Conservation (phyloP, 1,140 invertebrate genomes). For the Microplitis mediator region DNA sequence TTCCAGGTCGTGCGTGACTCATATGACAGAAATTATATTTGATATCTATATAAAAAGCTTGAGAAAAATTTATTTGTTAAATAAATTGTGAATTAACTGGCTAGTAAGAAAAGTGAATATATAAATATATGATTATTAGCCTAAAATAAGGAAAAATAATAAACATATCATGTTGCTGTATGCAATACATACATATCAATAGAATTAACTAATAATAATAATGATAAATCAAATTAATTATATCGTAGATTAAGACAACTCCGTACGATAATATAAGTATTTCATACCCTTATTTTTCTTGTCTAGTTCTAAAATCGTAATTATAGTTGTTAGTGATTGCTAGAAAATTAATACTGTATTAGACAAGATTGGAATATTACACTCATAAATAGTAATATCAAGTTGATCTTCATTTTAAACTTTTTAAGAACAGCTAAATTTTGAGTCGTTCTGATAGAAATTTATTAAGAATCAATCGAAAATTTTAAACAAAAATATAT, state of each 20-base stretch:
- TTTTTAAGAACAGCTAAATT: neutral
- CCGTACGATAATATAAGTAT: neutral
- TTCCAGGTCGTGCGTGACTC: no score
- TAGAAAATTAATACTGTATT: no score
- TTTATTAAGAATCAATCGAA: no score
- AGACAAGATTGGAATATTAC: no score
- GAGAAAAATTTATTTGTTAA: neutral
- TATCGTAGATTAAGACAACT: neutral
- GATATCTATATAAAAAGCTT: neutral
- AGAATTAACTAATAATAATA: conserved; percentile 10
- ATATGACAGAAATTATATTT: no score
- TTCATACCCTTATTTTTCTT: neutral
- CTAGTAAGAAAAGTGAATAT: no score
- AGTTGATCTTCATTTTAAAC: neutral
- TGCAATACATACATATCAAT: conserved; percentile 20
- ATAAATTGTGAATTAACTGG: neutral
- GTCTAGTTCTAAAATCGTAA: neutral
- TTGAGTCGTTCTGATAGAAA: no score
- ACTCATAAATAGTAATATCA: neutral
- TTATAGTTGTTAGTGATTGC: no score
- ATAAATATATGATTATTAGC: neutral
- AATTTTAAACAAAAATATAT: no score
- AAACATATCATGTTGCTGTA: conserved; percentile 23
- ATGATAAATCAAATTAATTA: conserved; percentile 3
- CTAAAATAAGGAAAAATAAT: conserved; percentile 3